Conservation (phyloP, 2,113 vertebrate species). For the Erinaceus europaeus region DNA sequence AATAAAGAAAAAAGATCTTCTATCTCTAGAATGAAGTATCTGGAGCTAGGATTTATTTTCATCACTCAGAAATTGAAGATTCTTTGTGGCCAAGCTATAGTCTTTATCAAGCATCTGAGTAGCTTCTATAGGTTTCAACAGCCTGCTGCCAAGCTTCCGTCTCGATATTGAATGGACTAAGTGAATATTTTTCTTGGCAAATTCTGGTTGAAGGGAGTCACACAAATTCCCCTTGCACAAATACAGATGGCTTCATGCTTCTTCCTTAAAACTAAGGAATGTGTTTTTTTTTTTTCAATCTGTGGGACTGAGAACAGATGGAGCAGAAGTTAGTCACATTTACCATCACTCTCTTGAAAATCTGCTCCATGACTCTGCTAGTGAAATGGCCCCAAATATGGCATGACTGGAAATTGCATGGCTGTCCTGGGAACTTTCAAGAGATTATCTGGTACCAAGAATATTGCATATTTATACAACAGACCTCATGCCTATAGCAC, state of each 20-base stretch:
- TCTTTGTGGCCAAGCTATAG: not conserved
- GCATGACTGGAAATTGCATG: not conserved
- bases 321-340: constrained; percentile 34
- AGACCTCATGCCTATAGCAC: too few species aligned
- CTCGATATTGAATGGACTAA: not conserved
- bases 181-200: constrained; percentile 26
- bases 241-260: constrained; percentile 46
- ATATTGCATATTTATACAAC: too few species aligned
- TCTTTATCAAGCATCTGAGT: constrained; percentile 12
- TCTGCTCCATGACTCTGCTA: constrained; percentile 24
- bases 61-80: constrained; percentile 25
- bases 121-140: not conserved
- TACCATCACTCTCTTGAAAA: constrained; percentile 46
- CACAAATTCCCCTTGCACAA: constrained; percentile 12
- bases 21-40: constrained; percentile 19
- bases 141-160: not conserved
- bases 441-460: too few species aligned
- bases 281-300: constrained; percentile 59
- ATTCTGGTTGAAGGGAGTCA: not conserved
- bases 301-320: constrained; percentile 40
- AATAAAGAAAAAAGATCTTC: not conserved
- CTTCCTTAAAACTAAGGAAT: constrained; percentile 32
- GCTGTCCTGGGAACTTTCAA: constrained; percentile 29
- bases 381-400: constrained; percentile 35
- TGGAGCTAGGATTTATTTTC: constrained; percentile 15